A percentile compares a stretch with the other conserved stretches of the same genome.
Evolutionary conservation across 2,888 invertebrate species (phyloP).

Genomic region (Cataglyphis altisquamis): DNA sequence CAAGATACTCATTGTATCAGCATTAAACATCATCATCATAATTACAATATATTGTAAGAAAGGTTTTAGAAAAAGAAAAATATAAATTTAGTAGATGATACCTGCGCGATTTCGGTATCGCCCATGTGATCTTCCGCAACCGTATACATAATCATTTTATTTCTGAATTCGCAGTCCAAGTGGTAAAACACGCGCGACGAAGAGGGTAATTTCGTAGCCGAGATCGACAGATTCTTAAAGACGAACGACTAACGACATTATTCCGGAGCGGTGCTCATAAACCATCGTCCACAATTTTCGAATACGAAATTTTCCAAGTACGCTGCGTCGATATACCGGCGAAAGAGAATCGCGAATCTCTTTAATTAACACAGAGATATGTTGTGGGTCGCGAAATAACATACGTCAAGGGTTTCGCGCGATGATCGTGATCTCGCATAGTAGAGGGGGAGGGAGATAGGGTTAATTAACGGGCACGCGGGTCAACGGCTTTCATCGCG

Average conservation of each 20-base stretch:
- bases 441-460: not conserved
- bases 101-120: slow-evolving; percentile 88
- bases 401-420: slow-evolving; percentile 2
- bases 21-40: not conserved
- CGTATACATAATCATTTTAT: slow-evolving; percentile 85
- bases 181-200: not conserved
- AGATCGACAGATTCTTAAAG: slow-evolving; percentile 1
- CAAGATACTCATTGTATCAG: not conserved
- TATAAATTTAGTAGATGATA: slow-evolving; percentile 75
- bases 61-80: not conserved
- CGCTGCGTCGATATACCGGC: not conserved
- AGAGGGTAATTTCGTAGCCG: not conserved
- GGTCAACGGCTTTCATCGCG: slow-evolving; percentile 45
- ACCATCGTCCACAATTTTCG: slow-evolving; percentile 11
- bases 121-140: slow-evolving; percentile 87
- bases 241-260: not conserved
- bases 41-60: not conserved
- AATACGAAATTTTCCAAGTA: not conserved
- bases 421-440: slow-evolving; percentile 6
- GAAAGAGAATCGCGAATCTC: not conserved
- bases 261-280: not conserved
- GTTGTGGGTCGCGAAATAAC: not conserved
- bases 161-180: not conserved
- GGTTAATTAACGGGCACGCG: slow-evolving; percentile 40
- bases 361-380: not conserved